Evolutionary conservation across 2,888 invertebrate species (phyloP).

Genomic region (Allacma fusca): DNA sequence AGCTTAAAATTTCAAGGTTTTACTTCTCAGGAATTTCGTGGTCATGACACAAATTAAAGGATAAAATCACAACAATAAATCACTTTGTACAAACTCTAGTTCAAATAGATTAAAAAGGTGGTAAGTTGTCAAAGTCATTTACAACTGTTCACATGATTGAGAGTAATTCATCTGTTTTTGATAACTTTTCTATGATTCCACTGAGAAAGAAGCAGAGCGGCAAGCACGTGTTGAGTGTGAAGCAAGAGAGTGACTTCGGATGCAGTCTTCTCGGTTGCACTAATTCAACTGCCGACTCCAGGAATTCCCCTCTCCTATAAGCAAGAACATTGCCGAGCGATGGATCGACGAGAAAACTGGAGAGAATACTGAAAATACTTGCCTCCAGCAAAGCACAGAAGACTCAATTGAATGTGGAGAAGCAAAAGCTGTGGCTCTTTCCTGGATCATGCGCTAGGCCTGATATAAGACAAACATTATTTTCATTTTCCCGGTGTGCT

Average conservation of each 20-base stretch:
- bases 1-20: too few relatives aligned
- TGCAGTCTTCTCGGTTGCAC: not conserved
- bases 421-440: not conserved
- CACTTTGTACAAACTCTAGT: not conserved
- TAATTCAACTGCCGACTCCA: conserved; percentile 16
- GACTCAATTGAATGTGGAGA: not conserved
- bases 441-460: not conserved
- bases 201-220: not conserved
- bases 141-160: conserved; percentile 16
- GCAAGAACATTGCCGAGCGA: not conserved
- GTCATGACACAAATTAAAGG: too few relatives aligned
- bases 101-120: not conserved
- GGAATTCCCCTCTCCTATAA: not conserved
- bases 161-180: not conserved
- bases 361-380: conserved; percentile 7
- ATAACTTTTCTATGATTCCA: not conserved
- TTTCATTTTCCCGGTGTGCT: not conserved
- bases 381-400: not conserved
- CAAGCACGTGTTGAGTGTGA: conserved; percentile 4
- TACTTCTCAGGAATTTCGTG: too few relatives aligned
- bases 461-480: conserved; percentile 4
- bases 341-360: not conserved
- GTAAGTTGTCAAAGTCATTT: not conserved
- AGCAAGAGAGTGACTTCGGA: conserved; percentile 1
- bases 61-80: not conserved